phyloP scores from a whole-genome alignment of 2,888 invertebrate species.

The Anthoptus insignis region DNA sequence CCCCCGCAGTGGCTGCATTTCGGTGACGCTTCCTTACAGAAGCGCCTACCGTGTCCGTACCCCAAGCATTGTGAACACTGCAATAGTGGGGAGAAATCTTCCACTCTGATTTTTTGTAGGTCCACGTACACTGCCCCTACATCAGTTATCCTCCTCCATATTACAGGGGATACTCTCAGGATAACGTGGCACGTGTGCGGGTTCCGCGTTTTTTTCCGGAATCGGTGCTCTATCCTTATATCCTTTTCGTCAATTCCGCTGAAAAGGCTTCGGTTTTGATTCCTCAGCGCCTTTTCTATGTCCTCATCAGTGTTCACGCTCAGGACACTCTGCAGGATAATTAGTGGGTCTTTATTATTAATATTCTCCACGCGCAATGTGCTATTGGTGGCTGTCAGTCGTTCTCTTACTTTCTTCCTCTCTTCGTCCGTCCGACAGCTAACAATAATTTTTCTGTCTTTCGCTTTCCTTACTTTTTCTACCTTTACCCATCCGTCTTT shows the following conservation, averaged over 20 bases:
- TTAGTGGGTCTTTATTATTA: not conserved
- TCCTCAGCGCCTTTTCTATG: not conserved
- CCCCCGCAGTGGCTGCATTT: slow-evolving; percentile 32
- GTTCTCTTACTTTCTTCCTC: not conserved
- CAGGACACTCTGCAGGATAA: not conserved
- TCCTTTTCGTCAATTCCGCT: no score
- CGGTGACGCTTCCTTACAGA: not conserved
- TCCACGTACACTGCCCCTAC: not conserved
- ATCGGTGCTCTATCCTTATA: no score
- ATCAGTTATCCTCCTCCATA: not conserved
- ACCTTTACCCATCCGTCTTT: not conserved
- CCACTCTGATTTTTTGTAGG: not conserved
- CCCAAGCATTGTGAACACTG: not conserved
- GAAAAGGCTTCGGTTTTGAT: no score
- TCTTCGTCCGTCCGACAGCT: not conserved
- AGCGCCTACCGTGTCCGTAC: slow-evolving; percentile 11
- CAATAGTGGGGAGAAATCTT: not conserved
- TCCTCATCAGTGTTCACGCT: no score
- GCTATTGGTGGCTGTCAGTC: not conserved
- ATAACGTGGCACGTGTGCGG: not conserved
- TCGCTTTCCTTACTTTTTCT: not conserved
- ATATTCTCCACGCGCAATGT: not conserved
- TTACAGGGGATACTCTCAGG: not conserved
- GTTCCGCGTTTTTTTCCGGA: not conserved
- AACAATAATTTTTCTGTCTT: slow-evolving; percentile 4